Base-by-base conservation (phyloP, 2,888 invertebrate genomes). In the Polyommatus icarus region DNA sequence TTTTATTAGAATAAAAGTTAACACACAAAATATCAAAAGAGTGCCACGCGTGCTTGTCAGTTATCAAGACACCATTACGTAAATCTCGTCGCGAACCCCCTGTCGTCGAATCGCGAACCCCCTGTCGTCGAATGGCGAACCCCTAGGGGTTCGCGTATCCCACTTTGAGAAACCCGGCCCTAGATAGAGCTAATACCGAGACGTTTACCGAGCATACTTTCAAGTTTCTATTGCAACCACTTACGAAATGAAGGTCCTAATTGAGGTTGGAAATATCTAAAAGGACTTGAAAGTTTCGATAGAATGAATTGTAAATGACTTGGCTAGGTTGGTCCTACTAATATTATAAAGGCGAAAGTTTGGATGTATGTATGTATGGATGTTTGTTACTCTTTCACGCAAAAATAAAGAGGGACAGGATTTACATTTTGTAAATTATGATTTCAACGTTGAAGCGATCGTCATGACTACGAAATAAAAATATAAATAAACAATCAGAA, bases 231-330 rank as follows among this genome's bases (percentile, higher is more conserved):
- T 54, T 50, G 24, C 75, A 54, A 29, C 54, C 75, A 75, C 50
- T 75, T 75, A 75, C 75, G 2, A 75, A 75, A 54, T 54, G 75
- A 54, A 75, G 29, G 15, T 29, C 50, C n/a, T 76, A 76, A 54
- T 76, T 76, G 20, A 76, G 29, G 67, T 67, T 67, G 67, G 67
- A 18, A 29, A 29, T 67, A 5, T 67, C 67, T 40, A 59, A 40
- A 54, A 46, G 1, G 12, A 72, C 57, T 54, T 75, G 50, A 54
- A 75, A 46, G 29, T 75, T 75, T 75, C 29, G 3, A 32, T 67
- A 15, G 15, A 29, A 67, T 67, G 32, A 67, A 67, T 67, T 67
- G 15, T 15, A 67, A 67, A 67, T 29, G 67, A 67, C 29, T 67
- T 15, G 29, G 1, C 15, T 67, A 6, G 67, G 5, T 67, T 20